Evolutionary conservation across 2,113 vertebrate species (phyloP), one percentile per base, ranked within the genome.

Genomic region (Origma solitaria): DNA sequence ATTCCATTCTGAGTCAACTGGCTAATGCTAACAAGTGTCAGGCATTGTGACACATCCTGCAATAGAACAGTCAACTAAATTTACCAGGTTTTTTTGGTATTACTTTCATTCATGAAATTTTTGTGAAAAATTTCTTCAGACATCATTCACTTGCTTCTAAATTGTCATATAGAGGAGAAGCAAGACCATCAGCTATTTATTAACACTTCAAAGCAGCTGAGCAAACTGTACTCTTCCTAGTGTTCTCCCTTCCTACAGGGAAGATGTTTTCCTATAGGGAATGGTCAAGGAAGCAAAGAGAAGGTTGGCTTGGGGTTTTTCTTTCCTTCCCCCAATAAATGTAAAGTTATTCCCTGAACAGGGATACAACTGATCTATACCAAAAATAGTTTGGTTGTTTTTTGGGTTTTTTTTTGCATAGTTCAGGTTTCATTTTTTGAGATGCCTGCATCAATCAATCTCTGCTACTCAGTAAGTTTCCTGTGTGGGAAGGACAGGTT

Each of bases 61-160:
- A 69, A 8, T 25, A 71, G 38, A 87, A 64, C 22, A 84, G 64
- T 76, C 42, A 45, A 44, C 27, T 71, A 35, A 94, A 92, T 94
- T 73, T 79, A 49, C 7, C n/a, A 45, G 20, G 1, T 0, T 11
- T 38, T 68, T 84, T 82, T 68, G 6, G 19, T 89, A 31, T 45
- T 58, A 31, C 37, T 88, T 31, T 88, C 82, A 95, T 96, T 96
- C 75, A 94, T 88, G 85, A 90, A 53, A 27, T 64, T 79, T 87
- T 27, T 30, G 17, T 61, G 49, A 65, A 68, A 76, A 72, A 15
- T 60, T 49, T 87, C 53, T 90, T 86, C 53, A 82, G 35, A 51
- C 12, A 19, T 31, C 28, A n/a, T 90, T 82, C n/a, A n/a, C 51
- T 73, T 82, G 22, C 37, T 61, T 79, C 30, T 51, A 31, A 38